Evolutionary conservation across 1,140 invertebrate genomes (phyloP), one percentile per base, ranked within the genome.

Genomic region (Calosoma granatense): DNA sequence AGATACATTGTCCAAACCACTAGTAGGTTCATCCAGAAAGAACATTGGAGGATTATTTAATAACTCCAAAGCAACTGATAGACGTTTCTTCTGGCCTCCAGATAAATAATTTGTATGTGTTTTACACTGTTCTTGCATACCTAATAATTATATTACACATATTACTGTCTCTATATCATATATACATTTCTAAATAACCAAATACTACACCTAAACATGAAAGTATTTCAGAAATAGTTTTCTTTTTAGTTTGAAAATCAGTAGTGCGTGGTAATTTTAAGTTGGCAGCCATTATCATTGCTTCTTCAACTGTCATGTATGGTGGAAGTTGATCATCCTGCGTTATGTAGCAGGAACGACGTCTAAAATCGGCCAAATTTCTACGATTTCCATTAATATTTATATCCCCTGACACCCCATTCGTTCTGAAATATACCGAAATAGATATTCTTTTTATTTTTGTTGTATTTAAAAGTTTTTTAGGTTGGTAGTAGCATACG

Each of bases 261-360:
- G 26, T 36, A n/a, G 6, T 36, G 6, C n/a, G 26, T 4, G 41
- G 77, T 11, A 94, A 76, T 71, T 95, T 94, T 0, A 96, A 76
- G 63, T 90, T 81, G 3, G 92, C 90, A 0, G 91, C 87, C 53
- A 90, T 76, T 63, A 81, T 80, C 85, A 94, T 90, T 1, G 88
- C 80, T 74, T 96, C 92, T 39, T 80, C 78, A 1, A 94, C 90
- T 0, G 87, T 88, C 1, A 95, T 75, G 56, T 85, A 78, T 0
- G 86, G 83, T 61, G 92, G 82, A 20, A 92, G 73, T 47, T 92
- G 71, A 66, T 93, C 89, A 60, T 94, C 88, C 71, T 96, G 93
- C 79, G 92, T 91, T 63, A 95, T 94, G 73, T 94, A 95, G 65
- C 86, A 86, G 2, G 88, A 89, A 61, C 89, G 81, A 66, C 89